Base-by-base conservation (phyloP, 2,797 vertebrate genomes). In the Acestrorhynchus altus region DNA sequence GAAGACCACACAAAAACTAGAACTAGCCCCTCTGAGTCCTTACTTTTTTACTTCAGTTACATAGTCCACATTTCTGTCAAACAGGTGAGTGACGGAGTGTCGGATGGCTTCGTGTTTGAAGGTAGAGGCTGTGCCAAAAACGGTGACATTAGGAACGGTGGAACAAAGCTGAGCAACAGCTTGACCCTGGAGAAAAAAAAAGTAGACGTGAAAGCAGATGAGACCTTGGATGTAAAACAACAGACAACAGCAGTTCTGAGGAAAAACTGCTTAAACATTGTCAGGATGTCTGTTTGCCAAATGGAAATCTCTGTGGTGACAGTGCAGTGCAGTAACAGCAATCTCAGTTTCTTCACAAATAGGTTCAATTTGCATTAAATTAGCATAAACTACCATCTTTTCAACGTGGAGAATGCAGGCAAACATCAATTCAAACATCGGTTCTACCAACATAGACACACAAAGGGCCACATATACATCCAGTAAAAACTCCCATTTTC, bases 41-140 rank as follows among this genome's bases (percentile, higher is more conserved):
- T 95, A 99, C 98, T 95, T 97, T 95, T 96, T 98, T 59, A 99
- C 94, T 92, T 99, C 98, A 89, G 98, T 96, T 51, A 97, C 95
- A 16, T 97, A 99, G 92, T 99, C 98, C 31, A 91, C 87, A 52
- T 97, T 99, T 91, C 97, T 94, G 93, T 99, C 97, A 51, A 99
- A 96, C 79, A 99, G 95, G 83, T 99, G 96, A 86, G 96, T 97
- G 90, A 99, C 92, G 0, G 96, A 97, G 85, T 95, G 95, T 90
- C 95, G 96, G 92, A 99, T 99, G 77, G 97, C 95, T 81, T 96
- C 94, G 4, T 99, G 98, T 92, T 99, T 99, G 93, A 95, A 98
- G 84, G 93, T 93, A 2, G 98, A 99, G 79, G 98, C 97, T 20
- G 96, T 95, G 79, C 98, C 98, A 85, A 99, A 99, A 83, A 99